Base-by-base conservation (phyloP, 2,888 invertebrate species). In the Leptura quadrifasciata region DNA sequence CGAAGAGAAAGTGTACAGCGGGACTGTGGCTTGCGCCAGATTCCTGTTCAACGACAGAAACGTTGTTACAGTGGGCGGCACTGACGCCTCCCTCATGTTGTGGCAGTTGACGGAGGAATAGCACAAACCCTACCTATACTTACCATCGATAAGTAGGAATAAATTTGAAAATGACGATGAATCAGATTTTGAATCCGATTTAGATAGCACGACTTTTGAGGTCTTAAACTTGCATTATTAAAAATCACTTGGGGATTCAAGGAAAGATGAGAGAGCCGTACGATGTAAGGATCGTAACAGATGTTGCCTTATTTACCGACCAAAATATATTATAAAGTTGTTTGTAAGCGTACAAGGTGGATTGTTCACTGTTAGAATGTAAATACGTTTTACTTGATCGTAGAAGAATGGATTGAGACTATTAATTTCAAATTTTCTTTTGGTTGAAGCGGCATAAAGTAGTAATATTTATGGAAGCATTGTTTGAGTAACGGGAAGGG, bases 1-100 rank as follows among this genome's bases (percentile, higher is more conserved):
- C 84, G 96, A 96, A 89, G 93, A 94, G 82, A 97, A 97, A 89
- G 94, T 95, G 0, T 97, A 97, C 91, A 95, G 96, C 52, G 95
- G 95, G 35, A 92, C 94, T 83, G 91, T 97, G 65, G 95, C 95
- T 52, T 93, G 94, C 76, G 94, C 95, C 0, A 92, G 95, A 58
- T 97, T 97, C 90, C 91, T 97, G 18, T 95, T 94, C 90, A 96
- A 97, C 86, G 97, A 97, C 89, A 93, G 95, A 72, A 95, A 95
- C 85, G 90, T 97, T 76, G 94, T 96, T 71, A 95, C 95, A 18
- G 94, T 96, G 10, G 97, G 97, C 2, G 97, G 97, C 39, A 93
- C 94, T 80, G 97, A 97, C 87, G 97, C 97, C 27, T 94, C 95
- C 8, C 92, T 97, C 54, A 96, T 97, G 95, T 92, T 97, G 80